Evolutionary conservation across 2,797 vertebrate species (phyloP).

Genomic region (Sphenopsis melanotis): DNA sequence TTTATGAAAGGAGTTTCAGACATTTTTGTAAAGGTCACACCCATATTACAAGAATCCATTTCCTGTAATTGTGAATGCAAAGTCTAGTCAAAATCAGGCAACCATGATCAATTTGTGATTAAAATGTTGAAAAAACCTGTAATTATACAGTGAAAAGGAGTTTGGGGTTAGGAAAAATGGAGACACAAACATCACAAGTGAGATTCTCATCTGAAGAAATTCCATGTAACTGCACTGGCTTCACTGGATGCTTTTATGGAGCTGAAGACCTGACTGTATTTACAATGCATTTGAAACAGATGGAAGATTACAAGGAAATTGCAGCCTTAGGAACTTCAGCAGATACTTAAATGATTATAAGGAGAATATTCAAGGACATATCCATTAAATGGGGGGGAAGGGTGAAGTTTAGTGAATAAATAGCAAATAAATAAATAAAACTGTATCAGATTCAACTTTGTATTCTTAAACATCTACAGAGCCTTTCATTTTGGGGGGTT

Average conservation of each 20-base stretch:
- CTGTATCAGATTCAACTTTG: not conserved
- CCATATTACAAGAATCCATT: not conserved
- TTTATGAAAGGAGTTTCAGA: not conserved
- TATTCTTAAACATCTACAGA: not conserved
- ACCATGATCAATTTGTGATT: not conserved
- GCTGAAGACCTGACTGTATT: not conserved
- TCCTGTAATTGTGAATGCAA: not conserved
- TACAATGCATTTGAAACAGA: constrained; percentile 1
- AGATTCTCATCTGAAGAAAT: not conserved
- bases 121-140: not conserved
- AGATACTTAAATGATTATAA: not conserved
- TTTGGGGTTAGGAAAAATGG: not conserved
- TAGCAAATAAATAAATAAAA: not conserved
- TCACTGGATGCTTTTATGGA: not conserved
- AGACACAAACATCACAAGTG: not conserved
- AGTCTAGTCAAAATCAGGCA: not conserved
- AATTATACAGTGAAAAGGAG: not conserved
- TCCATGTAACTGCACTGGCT: not conserved
- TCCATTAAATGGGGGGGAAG: not conserved
- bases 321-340: not conserved
- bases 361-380: not conserved
- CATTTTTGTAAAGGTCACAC: not conserved
- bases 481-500: not conserved
- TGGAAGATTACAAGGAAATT: not conserved
- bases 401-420: not conserved